phyloP scores from a whole-genome alignment of 2,888 invertebrate genomes.

The Cosmopolites sordidus region DNA sequence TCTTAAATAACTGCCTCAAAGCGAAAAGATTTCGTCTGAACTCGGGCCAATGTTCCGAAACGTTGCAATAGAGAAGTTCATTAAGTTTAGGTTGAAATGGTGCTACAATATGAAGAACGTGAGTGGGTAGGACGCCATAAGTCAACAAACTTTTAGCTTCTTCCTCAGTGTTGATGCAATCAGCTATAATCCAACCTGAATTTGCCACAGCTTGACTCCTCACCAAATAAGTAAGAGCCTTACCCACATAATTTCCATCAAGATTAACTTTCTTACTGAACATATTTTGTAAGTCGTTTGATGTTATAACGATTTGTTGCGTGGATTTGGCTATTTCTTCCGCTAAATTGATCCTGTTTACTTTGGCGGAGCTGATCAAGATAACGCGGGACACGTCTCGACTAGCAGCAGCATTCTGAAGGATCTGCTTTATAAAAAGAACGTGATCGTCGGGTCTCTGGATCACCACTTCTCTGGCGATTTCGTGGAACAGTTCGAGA shows the following conservation, averaged over 20 bases:
- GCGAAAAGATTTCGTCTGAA: constrained; percentile 42
- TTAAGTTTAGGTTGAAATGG: constrained; percentile 41
- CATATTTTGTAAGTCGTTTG: constrained; percentile 11
- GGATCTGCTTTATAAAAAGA: constrained; percentile 57
- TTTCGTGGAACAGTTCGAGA: constrained; percentile 62
- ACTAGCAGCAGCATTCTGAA: constrained; percentile 50
- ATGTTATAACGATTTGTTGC: constrained; percentile 38
- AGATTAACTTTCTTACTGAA: constrained; percentile 11
- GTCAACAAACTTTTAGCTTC: constrained; percentile 50
- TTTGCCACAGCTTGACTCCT: constrained; percentile 35
- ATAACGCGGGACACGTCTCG: constrained; percentile 54
- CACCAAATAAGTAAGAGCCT: constrained; percentile 40
- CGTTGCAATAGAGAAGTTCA: constrained; percentile 43
- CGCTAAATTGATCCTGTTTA: constrained; percentile 42
- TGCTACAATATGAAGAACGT: constrained; percentile 51
- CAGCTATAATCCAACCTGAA: constrained; percentile 40
- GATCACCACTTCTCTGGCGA: constrained; percentile 57
- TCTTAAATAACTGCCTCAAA: constrained; percentile 44
- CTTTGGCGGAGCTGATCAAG: constrained; percentile 54
- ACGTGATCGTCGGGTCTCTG: constrained; percentile 61
- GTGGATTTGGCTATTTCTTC: constrained; percentile 38
- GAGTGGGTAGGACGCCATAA: constrained; percentile 51
- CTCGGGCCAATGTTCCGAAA: constrained; percentile 41
- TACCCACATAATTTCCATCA: constrained; percentile 33
- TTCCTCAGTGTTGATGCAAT: constrained; percentile 48